A percentile compares a stretch with the other conserved stretches of the same genome.
Evolutionary conservation across 2,797 vertebrate species (phyloP).

Genomic region (Neostethus bicornis): DNA sequence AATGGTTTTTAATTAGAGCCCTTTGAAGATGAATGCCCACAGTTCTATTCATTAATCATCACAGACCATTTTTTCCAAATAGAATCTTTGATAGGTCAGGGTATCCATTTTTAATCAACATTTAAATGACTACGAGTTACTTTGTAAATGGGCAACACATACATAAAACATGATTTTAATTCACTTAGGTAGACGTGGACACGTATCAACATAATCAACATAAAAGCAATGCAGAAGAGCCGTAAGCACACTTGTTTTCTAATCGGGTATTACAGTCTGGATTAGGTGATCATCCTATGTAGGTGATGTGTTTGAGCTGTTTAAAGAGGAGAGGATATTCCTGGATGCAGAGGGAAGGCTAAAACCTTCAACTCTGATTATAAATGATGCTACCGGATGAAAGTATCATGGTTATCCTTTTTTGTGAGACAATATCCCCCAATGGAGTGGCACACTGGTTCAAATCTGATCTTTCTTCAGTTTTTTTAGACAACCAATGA

Average conservation of each 20-base stretch:
- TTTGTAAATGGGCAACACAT: conserved; percentile 22
- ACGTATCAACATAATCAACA: conserved; percentile 74
- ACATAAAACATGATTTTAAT: conserved; percentile 62
- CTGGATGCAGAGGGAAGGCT: conserved; percentile 3
- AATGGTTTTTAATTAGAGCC: conserved; percentile 62
- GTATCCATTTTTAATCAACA: conserved; percentile 58
- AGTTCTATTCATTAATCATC: conserved; percentile 66
- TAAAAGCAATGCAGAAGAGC: conserved; percentile 69
- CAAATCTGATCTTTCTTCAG: conserved; percentile 65
- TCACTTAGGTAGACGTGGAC: conserved; percentile 54
- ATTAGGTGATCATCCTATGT: conserved; percentile 49
- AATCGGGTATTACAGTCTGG: conserved; percentile 66
- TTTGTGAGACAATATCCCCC: conserved; percentile 48
- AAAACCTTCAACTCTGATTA: conserved; percentile 13
- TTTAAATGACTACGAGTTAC: conserved; percentile 41
- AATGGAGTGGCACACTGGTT: conserved; percentile 60
- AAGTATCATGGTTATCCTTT: conserved; percentile 29
- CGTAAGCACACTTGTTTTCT: conserved; percentile 61
- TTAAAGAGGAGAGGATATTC: conserved; percentile 14
- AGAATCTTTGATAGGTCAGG: conserved; percentile 53
- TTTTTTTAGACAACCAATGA: conserved; percentile 58
- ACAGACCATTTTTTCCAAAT: conserved; percentile 49
- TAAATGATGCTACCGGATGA: conserved; percentile 23
- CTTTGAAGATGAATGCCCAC: conserved; percentile 66
- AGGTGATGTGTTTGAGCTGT: conserved; percentile 49